A percentile compares a stretch with the other conserved stretches of the same genome.
phyloP scores from a whole-genome alignment of 2,888 invertebrate species.

The Chrysotoxum bicinctum region DNA sequence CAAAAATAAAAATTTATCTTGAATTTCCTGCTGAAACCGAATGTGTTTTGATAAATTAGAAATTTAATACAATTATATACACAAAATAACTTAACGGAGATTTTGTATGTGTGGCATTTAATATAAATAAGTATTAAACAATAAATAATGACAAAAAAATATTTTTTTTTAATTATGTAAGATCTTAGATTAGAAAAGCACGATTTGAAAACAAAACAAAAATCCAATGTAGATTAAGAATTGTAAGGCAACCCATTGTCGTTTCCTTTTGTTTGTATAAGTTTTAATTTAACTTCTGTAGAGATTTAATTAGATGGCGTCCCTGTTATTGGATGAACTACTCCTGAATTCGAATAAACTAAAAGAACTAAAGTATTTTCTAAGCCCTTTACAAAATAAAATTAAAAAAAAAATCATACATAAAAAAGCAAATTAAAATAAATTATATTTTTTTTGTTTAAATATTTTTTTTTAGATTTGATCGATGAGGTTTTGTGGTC shows the following conservation, averaged over 20 bases:
- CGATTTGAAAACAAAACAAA: conserved; percentile 10
- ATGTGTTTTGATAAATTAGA: conserved; percentile 46
- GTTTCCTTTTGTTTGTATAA: conserved; percentile 11
- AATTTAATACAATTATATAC: conserved; percentile 21
- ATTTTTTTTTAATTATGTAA: conserved; percentile 41
- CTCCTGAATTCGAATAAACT: conserved; percentile 9
- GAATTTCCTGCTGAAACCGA: conserved; percentile 45
- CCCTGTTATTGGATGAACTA: conserved; percentile 30
- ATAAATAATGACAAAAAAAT: conserved; percentile 31
- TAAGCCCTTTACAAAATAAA: background rate
- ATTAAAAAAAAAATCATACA: background rate
- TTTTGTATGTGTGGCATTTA: conserved; percentile 58
- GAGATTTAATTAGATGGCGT: conserved; percentile 17
- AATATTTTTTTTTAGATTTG: conserved; percentile 52
- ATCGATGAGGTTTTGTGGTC: conserved; percentile 65
- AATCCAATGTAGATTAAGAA: conserved; percentile 20
- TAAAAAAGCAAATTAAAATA: background rate
- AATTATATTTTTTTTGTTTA: background rate
- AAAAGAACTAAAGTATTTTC: background rate
- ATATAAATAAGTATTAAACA: conserved; percentile 30
- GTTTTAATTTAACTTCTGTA: conserved; percentile 1
- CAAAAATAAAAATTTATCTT: conserved; percentile 48
- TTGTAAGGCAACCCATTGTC: conserved; percentile 31
- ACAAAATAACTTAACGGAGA: conserved; percentile 15
- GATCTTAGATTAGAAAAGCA: conserved; percentile 40